phyloP scores from a whole-genome alignment of 2,797 vertebrate genomes.

The Perodicticus potto region DNA sequence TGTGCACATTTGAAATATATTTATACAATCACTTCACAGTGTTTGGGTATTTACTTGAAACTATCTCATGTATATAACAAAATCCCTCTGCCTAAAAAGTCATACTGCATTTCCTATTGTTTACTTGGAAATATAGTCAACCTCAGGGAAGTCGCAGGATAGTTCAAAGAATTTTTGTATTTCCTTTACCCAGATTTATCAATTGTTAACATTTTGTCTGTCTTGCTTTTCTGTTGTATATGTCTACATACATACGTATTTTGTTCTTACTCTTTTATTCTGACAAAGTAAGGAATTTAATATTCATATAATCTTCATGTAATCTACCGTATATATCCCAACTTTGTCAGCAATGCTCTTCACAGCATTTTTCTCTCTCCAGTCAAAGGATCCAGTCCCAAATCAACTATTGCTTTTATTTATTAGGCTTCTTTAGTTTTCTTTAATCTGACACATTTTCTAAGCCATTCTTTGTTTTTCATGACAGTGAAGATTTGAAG shows the following conservation, averaged over 20 bases:
- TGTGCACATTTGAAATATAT: background rate
- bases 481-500: background rate
- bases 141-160: background rate
- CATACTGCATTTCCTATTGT: background rate
- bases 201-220: background rate
- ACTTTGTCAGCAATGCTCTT: background rate
- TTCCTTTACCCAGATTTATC: background rate
- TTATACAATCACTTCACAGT: background rate
- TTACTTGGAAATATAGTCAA: background rate
- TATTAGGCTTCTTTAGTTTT: background rate
- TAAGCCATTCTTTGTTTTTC: background rate
- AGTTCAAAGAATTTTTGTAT: background rate
- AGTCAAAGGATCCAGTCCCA: background rate
- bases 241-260: background rate
- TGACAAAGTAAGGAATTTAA: background rate
- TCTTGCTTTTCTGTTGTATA: background rate
- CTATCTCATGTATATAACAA: background rate
- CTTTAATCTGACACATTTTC: background rate
- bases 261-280: background rate
- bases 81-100: background rate
- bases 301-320: background rate
- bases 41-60: background rate
- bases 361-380: background rate
- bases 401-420: background rate
- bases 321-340: background rate